Evolutionary conservation across 2,888 invertebrate species (phyloP).

Genomic region (Temnothorax ravouxi): DNA sequence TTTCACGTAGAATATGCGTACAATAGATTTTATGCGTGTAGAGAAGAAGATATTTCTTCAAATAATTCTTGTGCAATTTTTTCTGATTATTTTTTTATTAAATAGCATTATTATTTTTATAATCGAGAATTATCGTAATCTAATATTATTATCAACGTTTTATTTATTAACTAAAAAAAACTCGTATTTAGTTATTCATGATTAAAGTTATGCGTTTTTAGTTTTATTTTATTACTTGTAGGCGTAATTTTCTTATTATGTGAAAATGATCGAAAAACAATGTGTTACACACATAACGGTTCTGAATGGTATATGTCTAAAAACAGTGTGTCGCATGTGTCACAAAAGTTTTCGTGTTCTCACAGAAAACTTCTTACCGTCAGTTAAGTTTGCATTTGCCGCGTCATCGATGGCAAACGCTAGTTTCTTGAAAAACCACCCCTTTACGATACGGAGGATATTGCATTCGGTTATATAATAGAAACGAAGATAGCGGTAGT

Average conservation of each 20-base stretch:
- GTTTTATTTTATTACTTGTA: background rate
- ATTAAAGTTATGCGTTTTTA: background rate
- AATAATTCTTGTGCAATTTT: background rate
- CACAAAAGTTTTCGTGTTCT: background rate
- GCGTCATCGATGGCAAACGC: conserved; percentile 1
- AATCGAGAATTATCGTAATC: background rate
- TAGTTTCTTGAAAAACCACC: background rate
- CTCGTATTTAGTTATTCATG: background rate
- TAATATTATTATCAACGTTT: background rate
- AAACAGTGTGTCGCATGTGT: background rate
- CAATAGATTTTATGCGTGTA: background rate
- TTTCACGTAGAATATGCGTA: conserved; percentile 9
- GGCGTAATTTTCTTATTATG: background rate
- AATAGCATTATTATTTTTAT: background rate
- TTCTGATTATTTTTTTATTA: background rate
- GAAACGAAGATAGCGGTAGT: conserved; percentile 12
- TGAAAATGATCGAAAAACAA: background rate
- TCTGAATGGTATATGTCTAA: background rate
- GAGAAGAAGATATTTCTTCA: background rate
- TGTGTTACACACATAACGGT: background rate
- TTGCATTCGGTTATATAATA: conserved; percentile 7
- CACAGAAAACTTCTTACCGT: background rate
- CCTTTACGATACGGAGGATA: background rate
- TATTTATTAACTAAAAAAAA: background rate
- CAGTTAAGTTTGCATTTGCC: conserved; percentile 15